These are phyloP conservation scores for Andrena hattorfiana DNA, from an alignment of 2,888 invertebrate genomes.

Conservation along the genomic window DNA sequence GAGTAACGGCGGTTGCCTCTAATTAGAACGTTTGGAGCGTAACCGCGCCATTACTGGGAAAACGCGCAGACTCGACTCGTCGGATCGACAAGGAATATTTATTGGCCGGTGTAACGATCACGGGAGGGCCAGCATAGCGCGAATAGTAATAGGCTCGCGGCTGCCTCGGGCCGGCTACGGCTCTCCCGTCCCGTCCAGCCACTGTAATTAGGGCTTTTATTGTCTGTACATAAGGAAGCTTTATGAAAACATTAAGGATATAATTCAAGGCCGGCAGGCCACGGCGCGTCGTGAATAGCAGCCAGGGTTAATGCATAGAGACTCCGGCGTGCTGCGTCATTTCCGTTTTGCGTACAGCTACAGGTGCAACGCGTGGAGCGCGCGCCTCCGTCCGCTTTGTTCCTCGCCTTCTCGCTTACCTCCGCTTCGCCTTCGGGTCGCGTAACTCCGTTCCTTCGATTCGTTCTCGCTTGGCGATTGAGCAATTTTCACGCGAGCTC, in stretches of 20 bases:
- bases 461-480: neutral
- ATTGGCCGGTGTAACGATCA: conserved; percentile 72
- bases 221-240: conserved; percentile 79
- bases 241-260: conserved; percentile 82
- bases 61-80: conserved; percentile 67
- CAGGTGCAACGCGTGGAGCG: conserved; percentile 27
- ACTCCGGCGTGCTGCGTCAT: conserved; percentile 74
- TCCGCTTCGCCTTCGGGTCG: neutral
- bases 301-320: conserved; percentile 66
- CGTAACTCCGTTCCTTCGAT: neutral
- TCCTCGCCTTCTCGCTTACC: neutral
- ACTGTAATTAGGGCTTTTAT: conserved; percentile 81
- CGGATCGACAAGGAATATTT: conserved; percentile 78
- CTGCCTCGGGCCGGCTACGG: conserved; percentile 26
- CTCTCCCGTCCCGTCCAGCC: conserved; percentile 64
- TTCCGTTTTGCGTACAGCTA: conserved; percentile 73
- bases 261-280: conserved; percentile 77
- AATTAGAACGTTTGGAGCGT: conserved; percentile 77
- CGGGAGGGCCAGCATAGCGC: conserved; percentile 66
- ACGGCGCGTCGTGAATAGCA: conserved; percentile 57
- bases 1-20: conserved; percentile 71
- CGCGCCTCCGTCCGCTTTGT: neutral
- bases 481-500: neutral
- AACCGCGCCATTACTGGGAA: conserved; percentile 75
- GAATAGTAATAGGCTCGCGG: conserved; percentile 75